Percentiles rank a stretch among this genome's conserved stretches.
phyloP scores from a whole-genome alignment of 2,113 vertebrate genomes.

The Ardeotis arabs region DNA sequence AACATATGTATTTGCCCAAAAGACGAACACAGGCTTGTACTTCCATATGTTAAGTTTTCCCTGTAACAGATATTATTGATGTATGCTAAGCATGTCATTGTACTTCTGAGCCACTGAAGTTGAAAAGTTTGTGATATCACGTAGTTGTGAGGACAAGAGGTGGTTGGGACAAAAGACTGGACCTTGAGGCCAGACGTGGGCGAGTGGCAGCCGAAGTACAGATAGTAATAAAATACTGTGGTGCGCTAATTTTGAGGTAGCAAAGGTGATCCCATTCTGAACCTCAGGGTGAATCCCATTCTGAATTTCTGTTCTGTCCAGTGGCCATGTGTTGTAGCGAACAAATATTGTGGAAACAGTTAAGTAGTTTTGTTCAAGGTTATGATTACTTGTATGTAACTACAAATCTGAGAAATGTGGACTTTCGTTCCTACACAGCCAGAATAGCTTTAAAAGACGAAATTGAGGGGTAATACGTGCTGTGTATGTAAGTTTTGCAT shows the following conservation, averaged over 20 bases:
- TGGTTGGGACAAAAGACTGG: neutral
- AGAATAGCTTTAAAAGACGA: neutral
- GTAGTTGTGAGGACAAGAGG: neutral
- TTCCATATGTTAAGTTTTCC: neutral
- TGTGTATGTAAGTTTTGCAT: neutral
- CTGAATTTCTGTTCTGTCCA: neutral
- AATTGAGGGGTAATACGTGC: neutral
- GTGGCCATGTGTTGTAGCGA: neutral
- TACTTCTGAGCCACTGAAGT: neutral
- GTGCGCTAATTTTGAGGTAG: neutral
- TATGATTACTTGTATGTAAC: neutral
- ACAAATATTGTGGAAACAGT: neutral
- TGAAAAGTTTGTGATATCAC: neutral
- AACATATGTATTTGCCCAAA: neutral
- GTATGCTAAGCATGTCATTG: neutral
- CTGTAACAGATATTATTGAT: neutral
- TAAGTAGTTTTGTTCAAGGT: neutral
- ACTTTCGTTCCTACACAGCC: neutral
- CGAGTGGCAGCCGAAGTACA: neutral
- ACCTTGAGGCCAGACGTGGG: neutral
- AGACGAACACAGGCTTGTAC: neutral
- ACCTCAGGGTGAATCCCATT: neutral
- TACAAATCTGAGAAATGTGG: neutral
- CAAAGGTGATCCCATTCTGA: neutral
- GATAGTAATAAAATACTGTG: neutral